Evolutionary conservation across 1,140 invertebrate species (phyloP).

Genomic region (Mylabris phalerata): DNA sequence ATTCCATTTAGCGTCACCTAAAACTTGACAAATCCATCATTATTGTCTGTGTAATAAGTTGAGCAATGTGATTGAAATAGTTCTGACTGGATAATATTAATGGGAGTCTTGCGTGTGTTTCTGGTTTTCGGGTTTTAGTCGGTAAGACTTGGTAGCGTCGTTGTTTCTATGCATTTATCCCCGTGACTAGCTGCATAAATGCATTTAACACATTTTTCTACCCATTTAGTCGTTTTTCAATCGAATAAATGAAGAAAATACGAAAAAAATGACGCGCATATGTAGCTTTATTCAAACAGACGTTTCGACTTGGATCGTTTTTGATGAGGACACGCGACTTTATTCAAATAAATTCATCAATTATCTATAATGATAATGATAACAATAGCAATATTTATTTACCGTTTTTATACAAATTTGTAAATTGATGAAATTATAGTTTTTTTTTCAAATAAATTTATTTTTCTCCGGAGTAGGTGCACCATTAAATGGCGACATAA

Average conservation of each 20-base stretch:
- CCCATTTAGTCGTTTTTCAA: not conserved
- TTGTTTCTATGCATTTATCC: not conserved
- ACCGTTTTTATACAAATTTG: too few species aligned
- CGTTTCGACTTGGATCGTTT: too few species aligned
- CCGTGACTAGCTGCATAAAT: slow-evolving; percentile 17
- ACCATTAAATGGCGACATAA: not conserved
- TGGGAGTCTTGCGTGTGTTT: slow-evolving; percentile 18
- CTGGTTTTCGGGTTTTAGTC: too few species aligned
- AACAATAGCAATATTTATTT: too few species aligned
- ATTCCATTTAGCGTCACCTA: not conserved
- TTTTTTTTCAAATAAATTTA: not conserved
- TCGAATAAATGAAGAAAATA: too few species aligned
- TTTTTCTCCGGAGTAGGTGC: not conserved
- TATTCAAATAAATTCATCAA: too few species aligned
- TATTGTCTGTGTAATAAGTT: slow-evolving; percentile 13
- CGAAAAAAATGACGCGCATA: too few species aligned
- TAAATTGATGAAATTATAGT: too few species aligned
- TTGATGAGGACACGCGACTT: too few species aligned
- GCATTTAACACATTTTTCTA: slow-evolving; percentile 21
- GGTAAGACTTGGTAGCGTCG: too few species aligned
- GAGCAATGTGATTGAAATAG: slow-evolving; percentile 16
- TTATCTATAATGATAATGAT: too few species aligned
- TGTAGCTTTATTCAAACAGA: too few species aligned
- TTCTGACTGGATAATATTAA: slow-evolving; percentile 18
- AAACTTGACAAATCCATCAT: slow-evolving; percentile 8